Evolutionary conservation across 2,113 vertebrate species (phyloP).

Genomic region (Misgurnus anguillicaudatus): DNA sequence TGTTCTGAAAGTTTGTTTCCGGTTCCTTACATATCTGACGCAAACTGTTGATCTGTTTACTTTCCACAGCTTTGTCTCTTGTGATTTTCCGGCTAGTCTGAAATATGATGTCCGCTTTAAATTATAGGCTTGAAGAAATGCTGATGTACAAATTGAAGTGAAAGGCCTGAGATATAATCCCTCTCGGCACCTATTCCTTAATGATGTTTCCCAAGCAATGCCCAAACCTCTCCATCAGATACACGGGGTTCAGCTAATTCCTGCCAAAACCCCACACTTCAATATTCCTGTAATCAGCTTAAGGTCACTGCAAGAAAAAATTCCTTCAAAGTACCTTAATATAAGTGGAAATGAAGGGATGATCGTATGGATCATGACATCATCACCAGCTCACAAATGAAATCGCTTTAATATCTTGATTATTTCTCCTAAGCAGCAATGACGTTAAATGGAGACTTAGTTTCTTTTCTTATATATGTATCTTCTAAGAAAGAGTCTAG

Average conservation of each 20-base stretch:
- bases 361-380: conserved; percentile 5
- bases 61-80: conserved; percentile 74
- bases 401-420: neutral
- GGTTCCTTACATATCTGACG: conserved; percentile 72
- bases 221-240: conserved; percentile 62
- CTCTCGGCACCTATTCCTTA: conserved; percentile 71
- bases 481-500: too few species aligned
- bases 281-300: conserved; percentile 63
- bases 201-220: conserved; percentile 63
- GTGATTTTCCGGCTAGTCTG: conserved; percentile 73
- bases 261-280: conserved; percentile 69
- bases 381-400: neutral
- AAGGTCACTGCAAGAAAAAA: conserved; percentile 25
- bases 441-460: neutral
- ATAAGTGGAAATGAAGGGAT: neutral
- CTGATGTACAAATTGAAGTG: conserved; percentile 80
- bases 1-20: conserved; percentile 73
- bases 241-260: conserved; percentile 66
- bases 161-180: conserved; percentile 79
- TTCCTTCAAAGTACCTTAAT: neutral
- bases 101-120: conserved; percentile 64
- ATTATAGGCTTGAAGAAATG: conserved; percentile 64
- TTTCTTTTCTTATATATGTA: too few species aligned
- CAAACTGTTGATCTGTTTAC: conserved; percentile 77
- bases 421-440: neutral